Evolutionary conservation across 2,888 invertebrate species (phyloP).

Genomic region (Creontiades dilutus): DNA sequence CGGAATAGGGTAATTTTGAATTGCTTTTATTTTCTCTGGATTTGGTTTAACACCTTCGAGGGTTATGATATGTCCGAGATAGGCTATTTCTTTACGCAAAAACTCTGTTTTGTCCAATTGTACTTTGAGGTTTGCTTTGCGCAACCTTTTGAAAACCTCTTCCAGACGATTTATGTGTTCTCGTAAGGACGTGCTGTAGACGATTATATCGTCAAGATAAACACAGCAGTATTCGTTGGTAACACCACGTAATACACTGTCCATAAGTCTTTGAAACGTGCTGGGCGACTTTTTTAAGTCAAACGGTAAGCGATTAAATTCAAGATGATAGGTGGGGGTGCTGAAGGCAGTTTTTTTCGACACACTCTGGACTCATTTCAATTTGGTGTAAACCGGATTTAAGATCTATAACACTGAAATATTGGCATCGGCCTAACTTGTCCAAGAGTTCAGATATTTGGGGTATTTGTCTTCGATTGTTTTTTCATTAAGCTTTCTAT

Average conservation of each 20-base stretch:
- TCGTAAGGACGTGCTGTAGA: too few relatives aligned
- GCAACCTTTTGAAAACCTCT: constrained; percentile 54
- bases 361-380: constrained; percentile 11
- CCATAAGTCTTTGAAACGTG: constrained; percentile 42
- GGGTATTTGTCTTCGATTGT: constrained; percentile 45
- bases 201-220: too few relatives aligned
- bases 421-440: too few relatives aligned
- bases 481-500: constrained; percentile 3
- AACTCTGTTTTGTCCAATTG: constrained; percentile 71
- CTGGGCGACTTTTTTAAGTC: not conserved
- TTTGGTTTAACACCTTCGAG: constrained; percentile 52
- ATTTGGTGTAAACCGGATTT: constrained; percentile 65
- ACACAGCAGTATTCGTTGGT: too few relatives aligned
- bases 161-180: constrained; percentile 65
- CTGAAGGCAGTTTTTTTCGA: constrained; percentile 66
- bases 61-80: constrained; percentile 67
- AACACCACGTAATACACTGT: too few relatives aligned
- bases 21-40: constrained; percentile 72
- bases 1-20: constrained; percentile 75
- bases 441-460: not conserved
- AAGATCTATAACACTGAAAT: constrained; percentile 39
- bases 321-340: constrained; percentile 37
- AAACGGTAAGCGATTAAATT: constrained; percentile 33
- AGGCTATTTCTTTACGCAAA: constrained; percentile 60
- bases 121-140: constrained; percentile 61